Base-by-base conservation (phyloP, 2,113 vertebrate genomes). In the Marmota flaviventris region DNA sequence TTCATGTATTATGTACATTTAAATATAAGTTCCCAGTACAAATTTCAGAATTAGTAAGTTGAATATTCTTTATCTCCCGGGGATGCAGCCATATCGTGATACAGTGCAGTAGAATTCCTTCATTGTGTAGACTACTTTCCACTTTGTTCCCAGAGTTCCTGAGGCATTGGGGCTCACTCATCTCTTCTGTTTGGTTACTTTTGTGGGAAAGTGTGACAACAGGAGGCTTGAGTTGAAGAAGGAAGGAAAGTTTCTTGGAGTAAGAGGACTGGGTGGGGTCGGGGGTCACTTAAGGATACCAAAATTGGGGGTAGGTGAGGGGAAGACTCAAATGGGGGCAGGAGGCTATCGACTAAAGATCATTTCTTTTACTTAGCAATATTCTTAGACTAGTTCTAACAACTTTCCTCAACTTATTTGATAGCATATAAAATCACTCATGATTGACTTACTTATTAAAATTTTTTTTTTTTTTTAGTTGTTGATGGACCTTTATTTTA, bases 271-370 rank as follows among this genome's bases (percentile, higher is more conserved):
- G 20, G 56, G 56, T 8, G 10, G 48, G 42, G 51, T 53, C 1
- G 51, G 13, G 13, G 4, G 8, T 2, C 25, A n/a, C 34, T 42
- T 48, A 17, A 70, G 42, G 73, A 51, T 37, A 39, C 10, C 37
- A 73, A 34, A 4, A 53, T 58, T 48, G 48, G 2, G 65, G 25
- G 13, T 9, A 8, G 22, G 32, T 4, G 5, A 56, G 25, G 11
- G n/a, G 12, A 29, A 84, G 16, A 34, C 8, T 37, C n/a, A 81
- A 9, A 18, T 5, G 25, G 29, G 0, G 8, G 0, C 7, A 3
- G 22, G 11, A 34, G 37, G 22, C 2, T 42, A 3, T 8, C 14
- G 48, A 85, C 24, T 53, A 8, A 48, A 12, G 6, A 42, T 9
- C 8, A 17, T 51, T 77, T 73, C 45, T 48, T 94, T 72, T n/a